Base-by-base conservation (phyloP, 2,888 invertebrate species). In the Petrophora chlorosata region DNA sequence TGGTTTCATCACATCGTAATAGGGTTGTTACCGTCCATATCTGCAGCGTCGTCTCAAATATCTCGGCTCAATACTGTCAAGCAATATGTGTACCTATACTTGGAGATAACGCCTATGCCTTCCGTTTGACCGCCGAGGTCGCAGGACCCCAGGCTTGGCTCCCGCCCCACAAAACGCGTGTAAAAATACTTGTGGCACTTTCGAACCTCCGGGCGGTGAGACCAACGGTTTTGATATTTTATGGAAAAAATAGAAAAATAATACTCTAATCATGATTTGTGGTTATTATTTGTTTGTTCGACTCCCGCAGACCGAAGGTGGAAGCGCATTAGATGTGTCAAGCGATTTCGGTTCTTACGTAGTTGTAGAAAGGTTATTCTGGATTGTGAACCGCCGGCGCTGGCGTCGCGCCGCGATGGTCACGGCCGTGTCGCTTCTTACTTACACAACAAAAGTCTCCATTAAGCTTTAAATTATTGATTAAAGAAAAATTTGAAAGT, bases 391-490 rank as follows among this genome's bases (percentile, higher is more conserved):
- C 63, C 66, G 62, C 64, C 61, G 56, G 58, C 58, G 59, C 50
- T 51, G 51, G 38, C 9, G 5, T 28, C 34, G 38, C 23, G 9
- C 45, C 60, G 63, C 69, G 71, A 67, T 56, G 56, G 56, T 57
- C 60, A 29, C 19, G 66, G 59, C 67, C 65, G 59, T 63, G 59
- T 70, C 67, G 70, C 73, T 76, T 50, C 25, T 50, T 48, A 74
- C 70, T 72, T 61, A 72, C 73, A 79, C 75, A 73, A 74, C 63
- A 63, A 72, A 82, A 76, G 79, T 83, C 81, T 81, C 79, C 79
- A 85, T 82, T 86, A 86, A 88, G 89, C 89, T 89, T 88, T 89
- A 89, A 89, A 88, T 88, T 88, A 88, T 85, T 87, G 83, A 88
- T 79, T 88, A 89, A 89, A 89, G 82, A 84, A 79, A 81, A 87